A percentile compares a stretch with the other conserved stretches of the same genome.
phyloP scores from a whole-genome alignment of 2,888 invertebrate species.

The Chamaedrilus cognettii region DNA sequence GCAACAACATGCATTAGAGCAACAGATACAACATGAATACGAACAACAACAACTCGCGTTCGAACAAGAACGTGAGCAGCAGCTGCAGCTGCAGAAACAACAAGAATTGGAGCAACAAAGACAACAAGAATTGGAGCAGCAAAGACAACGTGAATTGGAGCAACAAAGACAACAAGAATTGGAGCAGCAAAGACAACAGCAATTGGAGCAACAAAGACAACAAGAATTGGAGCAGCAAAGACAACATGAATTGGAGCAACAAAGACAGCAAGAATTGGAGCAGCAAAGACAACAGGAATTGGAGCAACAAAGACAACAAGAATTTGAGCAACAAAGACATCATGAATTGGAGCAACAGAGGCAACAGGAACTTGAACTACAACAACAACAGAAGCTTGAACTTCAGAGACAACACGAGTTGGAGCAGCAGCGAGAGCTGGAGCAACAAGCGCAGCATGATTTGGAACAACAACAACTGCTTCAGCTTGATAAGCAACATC shows the following conservation, averaged over 20 bases:
- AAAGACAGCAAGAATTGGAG: background rate
- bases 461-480: background rate
- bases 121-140: background rate
- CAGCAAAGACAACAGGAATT: background rate
- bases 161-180: background rate
- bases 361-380: background rate
- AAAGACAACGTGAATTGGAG: background rate
- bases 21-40: background rate
- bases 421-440: background rate
- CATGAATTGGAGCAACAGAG: background rate
- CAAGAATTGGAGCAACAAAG: background rate
- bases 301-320: background rate
- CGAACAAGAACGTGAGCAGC: background rate
- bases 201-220: background rate
- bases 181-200: background rate
- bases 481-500: background rate
- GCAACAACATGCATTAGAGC: background rate
- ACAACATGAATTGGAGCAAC: constrained; percentile 1
- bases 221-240: background rate
- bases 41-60: background rate
- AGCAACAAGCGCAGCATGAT: background rate
- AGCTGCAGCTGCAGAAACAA: background rate
- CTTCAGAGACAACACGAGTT: background rate
- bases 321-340: background rate
- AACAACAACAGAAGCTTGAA: background rate